A percentile compares a stretch with the other conserved stretches of the same genome.
These are phyloP conservation scores for Phaethornis superciliosus DNA, from an alignment of 2,113 vertebrate species.

Conservation along the genomic window DNA sequence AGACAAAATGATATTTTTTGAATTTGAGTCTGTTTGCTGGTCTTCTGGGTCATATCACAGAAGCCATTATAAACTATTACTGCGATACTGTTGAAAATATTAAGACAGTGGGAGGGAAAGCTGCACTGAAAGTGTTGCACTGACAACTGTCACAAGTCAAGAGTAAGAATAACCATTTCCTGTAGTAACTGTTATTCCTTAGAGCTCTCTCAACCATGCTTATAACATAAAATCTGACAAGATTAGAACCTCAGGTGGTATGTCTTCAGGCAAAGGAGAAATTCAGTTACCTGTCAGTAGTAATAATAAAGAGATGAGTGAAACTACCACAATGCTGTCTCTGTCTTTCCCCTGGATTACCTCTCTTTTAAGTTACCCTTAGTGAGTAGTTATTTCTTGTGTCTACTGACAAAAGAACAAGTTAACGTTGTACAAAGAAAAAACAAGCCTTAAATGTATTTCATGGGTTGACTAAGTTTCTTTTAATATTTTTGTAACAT, in stretches of 20 bases:
- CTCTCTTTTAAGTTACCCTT: neutral
- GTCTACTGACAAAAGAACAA: neutral
- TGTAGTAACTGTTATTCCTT: slow-evolving; percentile 39
- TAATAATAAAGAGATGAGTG: slow-evolving; percentile 58
- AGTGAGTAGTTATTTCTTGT: neutral
- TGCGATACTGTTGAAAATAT: neutral
- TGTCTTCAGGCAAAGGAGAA: slow-evolving; percentile 66
- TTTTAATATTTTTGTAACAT: slow-evolving; percentile 17
- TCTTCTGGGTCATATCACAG: neutral
- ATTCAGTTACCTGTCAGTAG: slow-evolving; percentile 64
- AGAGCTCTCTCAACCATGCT: slow-evolving; percentile 43
- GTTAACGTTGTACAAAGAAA: neutral
- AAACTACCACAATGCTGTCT: slow-evolving; percentile 7
- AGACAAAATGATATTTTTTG: neutral
- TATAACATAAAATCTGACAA: slow-evolving; percentile 53
- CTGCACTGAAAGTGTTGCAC: neutral
- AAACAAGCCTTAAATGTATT: neutral
- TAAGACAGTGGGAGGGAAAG: neutral
- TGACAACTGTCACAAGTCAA: slow-evolving; percentile 17
- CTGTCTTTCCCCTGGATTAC: slow-evolving; percentile 11
- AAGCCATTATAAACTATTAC: neutral
- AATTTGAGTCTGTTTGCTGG: neutral
- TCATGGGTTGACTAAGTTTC: neutral
- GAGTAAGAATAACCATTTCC: neutral
- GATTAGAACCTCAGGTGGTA: slow-evolving; percentile 65